Evolutionary conservation across 2,113 vertebrate species (phyloP).

Genomic region (Ailurus styani): DNA sequence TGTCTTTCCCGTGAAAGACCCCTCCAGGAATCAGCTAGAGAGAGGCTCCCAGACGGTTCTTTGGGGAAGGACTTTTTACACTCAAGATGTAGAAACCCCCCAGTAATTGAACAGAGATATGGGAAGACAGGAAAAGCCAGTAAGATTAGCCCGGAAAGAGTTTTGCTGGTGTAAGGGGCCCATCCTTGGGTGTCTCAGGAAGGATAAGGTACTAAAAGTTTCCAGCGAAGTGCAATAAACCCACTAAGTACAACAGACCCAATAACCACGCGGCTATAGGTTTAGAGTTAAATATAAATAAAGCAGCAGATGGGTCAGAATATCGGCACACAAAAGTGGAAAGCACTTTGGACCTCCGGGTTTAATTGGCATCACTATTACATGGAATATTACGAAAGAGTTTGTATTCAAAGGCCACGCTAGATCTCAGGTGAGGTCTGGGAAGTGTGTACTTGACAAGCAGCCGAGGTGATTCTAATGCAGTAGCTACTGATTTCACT

Average conservation of each 20-base stretch:
- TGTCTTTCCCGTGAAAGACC: too few species aligned
- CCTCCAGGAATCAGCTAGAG: not conserved
- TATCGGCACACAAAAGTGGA: not conserved
- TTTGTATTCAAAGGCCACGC: not conserved
- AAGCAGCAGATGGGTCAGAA: not conserved
- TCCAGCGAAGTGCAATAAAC: not conserved
- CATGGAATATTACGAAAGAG: not conserved
- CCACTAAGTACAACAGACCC: not conserved
- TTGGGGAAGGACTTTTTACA: not conserved
- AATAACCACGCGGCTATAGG: not conserved
- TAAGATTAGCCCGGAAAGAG: not conserved
- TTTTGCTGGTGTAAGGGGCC: not conserved
- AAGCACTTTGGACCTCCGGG: not conserved
- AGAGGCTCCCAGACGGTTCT: not conserved
- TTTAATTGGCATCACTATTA: not conserved
- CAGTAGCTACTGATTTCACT: not conserved
- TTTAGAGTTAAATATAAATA: not conserved
- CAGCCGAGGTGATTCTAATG: not conserved
- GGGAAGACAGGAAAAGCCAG: not conserved
- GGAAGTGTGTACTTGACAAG: not conserved
- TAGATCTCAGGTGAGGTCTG: not conserved
- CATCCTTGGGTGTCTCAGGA: not conserved
- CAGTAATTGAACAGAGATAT: not conserved
- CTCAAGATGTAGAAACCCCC: not conserved
- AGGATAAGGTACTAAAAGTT: not conserved